Conservation (phyloP, 2,888 invertebrate genomes). For the Conus canariensis region DNA sequence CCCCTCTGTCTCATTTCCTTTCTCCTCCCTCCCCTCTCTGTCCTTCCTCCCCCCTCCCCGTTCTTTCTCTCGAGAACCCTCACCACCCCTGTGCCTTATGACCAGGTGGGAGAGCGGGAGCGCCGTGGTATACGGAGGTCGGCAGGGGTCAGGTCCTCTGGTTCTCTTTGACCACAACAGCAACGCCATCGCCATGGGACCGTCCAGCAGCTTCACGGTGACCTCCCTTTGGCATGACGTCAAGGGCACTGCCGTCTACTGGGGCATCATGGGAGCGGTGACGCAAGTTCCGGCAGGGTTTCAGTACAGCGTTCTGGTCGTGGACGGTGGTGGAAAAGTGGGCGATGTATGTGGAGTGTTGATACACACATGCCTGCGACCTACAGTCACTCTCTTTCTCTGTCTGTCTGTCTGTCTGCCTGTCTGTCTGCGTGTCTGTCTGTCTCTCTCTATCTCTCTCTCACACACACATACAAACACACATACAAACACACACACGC, state of each 20-base stretch:
- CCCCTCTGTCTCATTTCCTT: no score
- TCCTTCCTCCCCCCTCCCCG: no score
- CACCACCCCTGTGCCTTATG: background rate
- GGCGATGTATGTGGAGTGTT: conserved; percentile 54
- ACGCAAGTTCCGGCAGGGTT: conserved; percentile 56
- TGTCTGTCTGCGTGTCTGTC: no score
- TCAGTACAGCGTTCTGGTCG: conserved; percentile 53
- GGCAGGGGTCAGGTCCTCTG: conserved; percentile 57
- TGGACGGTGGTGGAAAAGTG: conserved; percentile 58
- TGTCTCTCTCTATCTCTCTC: no score
- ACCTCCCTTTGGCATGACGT: conserved; percentile 57
- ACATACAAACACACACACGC: no score
- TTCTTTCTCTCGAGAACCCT: no score
- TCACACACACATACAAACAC: no score
- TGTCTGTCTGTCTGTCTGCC: background rate
- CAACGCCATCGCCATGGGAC: conserved; percentile 53
- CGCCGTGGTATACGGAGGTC: conserved; percentile 51
- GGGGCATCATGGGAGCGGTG: conserved; percentile 66
- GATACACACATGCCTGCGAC: background rate
- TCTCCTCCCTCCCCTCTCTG: no score
- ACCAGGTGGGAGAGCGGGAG: conserved; percentile 45
- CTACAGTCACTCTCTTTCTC: background rate
- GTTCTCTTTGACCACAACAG: conserved; percentile 57
- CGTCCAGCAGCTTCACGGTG: conserved; percentile 59
- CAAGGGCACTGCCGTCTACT: conserved; percentile 50